Evolutionary conservation across 2,113 vertebrate genomes (phyloP), one percentile per base, ranked within the genome.

Genomic region (Apistogramma diplotaenia): DNA sequence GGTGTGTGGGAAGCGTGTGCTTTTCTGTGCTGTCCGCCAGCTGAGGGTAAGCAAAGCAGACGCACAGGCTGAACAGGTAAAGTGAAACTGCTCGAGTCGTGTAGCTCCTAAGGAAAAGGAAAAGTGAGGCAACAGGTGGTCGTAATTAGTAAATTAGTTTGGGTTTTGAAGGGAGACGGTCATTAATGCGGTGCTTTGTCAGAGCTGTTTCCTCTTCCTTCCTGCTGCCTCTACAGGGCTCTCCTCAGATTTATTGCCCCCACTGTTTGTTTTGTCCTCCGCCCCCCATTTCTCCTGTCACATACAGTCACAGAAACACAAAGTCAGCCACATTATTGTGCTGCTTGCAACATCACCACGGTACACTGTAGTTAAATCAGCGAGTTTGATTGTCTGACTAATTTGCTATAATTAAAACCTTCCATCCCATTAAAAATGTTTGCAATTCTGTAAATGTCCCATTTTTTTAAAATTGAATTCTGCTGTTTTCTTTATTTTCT

Each of bases 111-210:
- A 94, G 94, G 95, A 96, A 95, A 79, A 77, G 96, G 95, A 94
- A 94, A 95, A 95, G 86, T 87, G 83, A 93, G 92, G 91, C 91
- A 95, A 91, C 94, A 96, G 96, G 94, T 96, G 96, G 96, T 95
- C 78, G 94, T 95, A 96, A 97, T 97, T 97, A 96, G 95, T 94
- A 96, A 97, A 97, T 97, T 96, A 96, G 95, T 96, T 97, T 96
- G 95, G 94, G 95, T 97, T 96, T 94, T 93, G 90, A 92, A 91
- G 95, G 95, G 94, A 97, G 97, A 96, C 95, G 93, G 95, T 85
- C 94, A 87, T 95, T 97, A 97, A 97, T 96, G 95, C 95, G 92
- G 93, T 93, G 93, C 95, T 97, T 96, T 95, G 95, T 95, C 74
- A 86, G 84, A 74, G 79, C 88, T 35, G 62, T 56, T 90, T 93